Base-by-base conservation (phyloP, 2,113 vertebrate genomes). In the Oreochromis aureus region DNA sequence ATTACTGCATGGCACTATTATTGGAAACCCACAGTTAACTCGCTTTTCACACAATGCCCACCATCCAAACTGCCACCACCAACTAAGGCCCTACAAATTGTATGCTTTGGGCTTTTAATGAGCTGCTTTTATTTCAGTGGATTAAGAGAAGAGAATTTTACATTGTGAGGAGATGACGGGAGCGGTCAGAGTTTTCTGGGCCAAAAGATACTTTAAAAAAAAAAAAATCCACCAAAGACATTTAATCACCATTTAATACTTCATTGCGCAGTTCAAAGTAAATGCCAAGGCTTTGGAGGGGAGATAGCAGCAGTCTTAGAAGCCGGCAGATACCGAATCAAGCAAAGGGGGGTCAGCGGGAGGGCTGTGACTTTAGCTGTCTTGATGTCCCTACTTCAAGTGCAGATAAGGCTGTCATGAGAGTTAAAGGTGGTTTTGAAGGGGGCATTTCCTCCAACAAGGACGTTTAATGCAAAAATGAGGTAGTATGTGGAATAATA, bases 191-290 rank as follows among this genome's bases (percentile, higher is more conserved):
- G 5, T 81, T 90, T 86, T 83, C 22, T 34, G 66, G 51, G 73
- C 89, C 54, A 86, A 83, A 86, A 90, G 80, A 90, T 79, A 89
- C 86, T 91, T 93, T 86, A 0, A 4, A 63, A 63, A 34, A 48
- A 48, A 18, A 19, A 7, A 66, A 39, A 87, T 88, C 89, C 87
- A 89, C 89, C 86, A 89, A 91, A 94, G 86, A 89, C 91, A 94
- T 95, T 94, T 95, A 94, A 94, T 96, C 86, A 78, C 84, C 84
- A 87, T 92, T 91, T 92, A 92, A 93, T 94, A 92, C 92, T 92
- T 94, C 87, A 93, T 94, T 84, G 76, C 32, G 27, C 87, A 90
- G 93, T 93, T 94, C 93, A 93, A 93, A 94, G 93, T 92, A 96
- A 96, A 96, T 95, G 92, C 92, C 94, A 95, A 69, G 71, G 89